Base-by-base conservation (phyloP, 2,113 vertebrate species). In the Clarias macrocephalus region DNA sequence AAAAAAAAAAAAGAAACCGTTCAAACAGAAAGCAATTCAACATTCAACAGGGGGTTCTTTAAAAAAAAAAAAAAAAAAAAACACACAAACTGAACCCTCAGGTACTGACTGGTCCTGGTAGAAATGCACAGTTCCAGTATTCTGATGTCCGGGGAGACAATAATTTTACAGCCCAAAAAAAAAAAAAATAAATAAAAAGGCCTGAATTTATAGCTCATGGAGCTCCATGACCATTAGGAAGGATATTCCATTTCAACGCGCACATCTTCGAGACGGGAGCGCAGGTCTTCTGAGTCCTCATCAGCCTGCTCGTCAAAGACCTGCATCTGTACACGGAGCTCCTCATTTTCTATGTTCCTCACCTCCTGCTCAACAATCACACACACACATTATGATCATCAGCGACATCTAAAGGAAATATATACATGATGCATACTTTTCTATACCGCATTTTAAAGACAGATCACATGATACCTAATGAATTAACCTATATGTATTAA, bases 211-310 rank as follows among this genome's bases (percentile, higher is more conserved):
- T 33, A 21, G 54, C 54, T 57, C 21, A 59, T 21, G 7, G 16
- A 77, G 5, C 42, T 21, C 23, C 12, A 25, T 10, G 30, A 82
- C 30, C 37, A 48, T 56, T 52, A 25, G 59, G 87, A 96, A 98
- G 97, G 97, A 98, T 98, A 98, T 97, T 98, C 97, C 97, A 98
- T 97, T 91, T 98, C 97, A 25, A 97, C 93, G 66, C 96, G 96
- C 89, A 98, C 95, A 89, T 98, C 97, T 0, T 97, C 97, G 19
- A 97, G 92, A 7, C 97, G 96, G 18, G 89, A 92, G 89, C 95
- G 96, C 70, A 98, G 94, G 56, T 98, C 97, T 68, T 96, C 96
- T 0, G 95, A 95, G 93, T 98, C 97, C 79, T 97, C 97, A 57
- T 98, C 97, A 13, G 95, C 95, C 86, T 96, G 96, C 57, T 98